These are phyloP conservation scores for Aplysina aerophoba DNA, from an alignment of 37 sponge, comb jelly and placozoan genomes.

Conservation along the genomic window DNA sequence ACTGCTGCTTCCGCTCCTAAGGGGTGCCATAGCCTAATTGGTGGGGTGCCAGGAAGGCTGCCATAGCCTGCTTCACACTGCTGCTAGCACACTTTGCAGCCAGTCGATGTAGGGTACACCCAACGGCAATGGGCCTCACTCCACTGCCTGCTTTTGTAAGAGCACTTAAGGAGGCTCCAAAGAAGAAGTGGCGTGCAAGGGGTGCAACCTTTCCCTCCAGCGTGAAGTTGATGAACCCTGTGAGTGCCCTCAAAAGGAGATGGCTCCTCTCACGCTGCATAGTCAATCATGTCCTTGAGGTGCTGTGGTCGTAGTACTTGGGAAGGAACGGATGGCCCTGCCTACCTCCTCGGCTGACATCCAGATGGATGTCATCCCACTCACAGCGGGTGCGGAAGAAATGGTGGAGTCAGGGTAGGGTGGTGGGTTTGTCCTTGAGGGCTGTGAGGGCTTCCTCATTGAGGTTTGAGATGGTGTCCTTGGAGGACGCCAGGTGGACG, in stretches of 20 bases:
- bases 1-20: neutral
- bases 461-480: neutral
- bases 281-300: neutral
- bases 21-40: conserved; percentile 1
- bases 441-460: neutral
- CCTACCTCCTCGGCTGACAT: neutral
- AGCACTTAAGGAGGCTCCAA: neutral
- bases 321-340: neutral
- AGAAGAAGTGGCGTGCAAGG: neutral
- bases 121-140: neutral
- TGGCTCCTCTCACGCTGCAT: neutral
- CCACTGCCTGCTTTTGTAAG: neutral
- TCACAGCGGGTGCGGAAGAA: neutral
- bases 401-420: neutral
- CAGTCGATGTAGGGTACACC: neutral
- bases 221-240: neutral
- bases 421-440: neutral
- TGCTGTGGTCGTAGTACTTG: neutral
- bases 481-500: neutral
- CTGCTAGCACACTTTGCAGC: neutral
- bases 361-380: too few species aligned
- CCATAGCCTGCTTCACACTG: neutral
- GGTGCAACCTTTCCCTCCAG: neutral
- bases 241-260: neutral
- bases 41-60: neutral